Conservation (phyloP, 2,113 vertebrate species). For the Bufo bufo region DNA sequence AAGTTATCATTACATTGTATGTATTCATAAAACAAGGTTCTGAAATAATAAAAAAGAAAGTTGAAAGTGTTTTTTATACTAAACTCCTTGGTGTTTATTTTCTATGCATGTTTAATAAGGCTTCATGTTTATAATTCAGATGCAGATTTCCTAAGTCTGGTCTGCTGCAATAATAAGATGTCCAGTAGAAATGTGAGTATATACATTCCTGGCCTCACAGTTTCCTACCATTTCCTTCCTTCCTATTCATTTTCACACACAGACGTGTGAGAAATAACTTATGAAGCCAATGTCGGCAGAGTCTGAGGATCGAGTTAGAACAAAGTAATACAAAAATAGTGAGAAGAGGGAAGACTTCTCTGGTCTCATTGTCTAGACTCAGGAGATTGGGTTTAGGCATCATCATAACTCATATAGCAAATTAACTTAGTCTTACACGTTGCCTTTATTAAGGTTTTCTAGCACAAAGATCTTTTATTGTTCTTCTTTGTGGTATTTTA, state of each 20-base stretch:
- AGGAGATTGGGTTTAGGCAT: conserved; percentile 6
- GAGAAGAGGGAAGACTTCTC: background rate
- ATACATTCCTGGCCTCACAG: conserved; percentile 39
- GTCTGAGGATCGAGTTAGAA: conserved; percentile 24
- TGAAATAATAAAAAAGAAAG: background rate
- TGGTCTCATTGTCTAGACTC: background rate
- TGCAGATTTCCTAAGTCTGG: conserved; percentile 33
- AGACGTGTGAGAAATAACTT: conserved; percentile 49
- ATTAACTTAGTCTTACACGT: conserved; percentile 2
- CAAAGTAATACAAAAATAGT: conserved; percentile 28
- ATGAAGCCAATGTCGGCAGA: conserved; percentile 36
- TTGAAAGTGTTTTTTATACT: background rate
- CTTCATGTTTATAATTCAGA: conserved; percentile 36
- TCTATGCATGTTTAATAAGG: conserved; percentile 26
- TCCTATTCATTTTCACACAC: conserved; percentile 50
- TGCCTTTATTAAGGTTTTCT: background rate
- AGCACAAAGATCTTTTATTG: conserved; percentile 38
- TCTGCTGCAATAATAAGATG: conserved; percentile 55
- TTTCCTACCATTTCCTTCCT: conserved; percentile 54
- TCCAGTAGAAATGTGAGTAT: conserved; percentile 48
- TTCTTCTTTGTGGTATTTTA: conserved; percentile 18
- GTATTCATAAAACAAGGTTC: background rate
- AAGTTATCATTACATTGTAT: background rate
- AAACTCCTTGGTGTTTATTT: conserved; percentile 34
- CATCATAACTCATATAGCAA: conserved; percentile 5